These are phyloP conservation scores for Erethizon dorsatum DNA, from an alignment of 2,797 vertebrate genomes.

Conservation along the genomic window DNA sequence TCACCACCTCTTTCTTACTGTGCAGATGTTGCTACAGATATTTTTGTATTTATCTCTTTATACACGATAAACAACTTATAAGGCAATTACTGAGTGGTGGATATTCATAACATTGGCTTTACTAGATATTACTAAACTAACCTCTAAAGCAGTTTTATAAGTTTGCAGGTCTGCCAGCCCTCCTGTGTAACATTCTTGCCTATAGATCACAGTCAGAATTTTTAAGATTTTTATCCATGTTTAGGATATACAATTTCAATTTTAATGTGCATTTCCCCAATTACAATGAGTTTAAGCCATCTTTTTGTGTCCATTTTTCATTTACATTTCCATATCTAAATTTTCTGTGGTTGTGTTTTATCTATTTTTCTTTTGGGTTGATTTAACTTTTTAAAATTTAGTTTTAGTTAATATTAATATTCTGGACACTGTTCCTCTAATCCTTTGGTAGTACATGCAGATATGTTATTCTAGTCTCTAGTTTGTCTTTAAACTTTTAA, in stretches of 20 bases:
- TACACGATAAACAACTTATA: neutral
- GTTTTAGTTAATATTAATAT: neutral
- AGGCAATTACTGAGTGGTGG: no score
- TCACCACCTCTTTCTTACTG: neutral
- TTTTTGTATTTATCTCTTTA: neutral
- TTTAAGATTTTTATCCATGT: neutral
- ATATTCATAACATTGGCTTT: neutral
- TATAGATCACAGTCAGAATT: neutral
- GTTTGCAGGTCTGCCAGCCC: neutral
- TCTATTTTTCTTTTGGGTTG: neutral
- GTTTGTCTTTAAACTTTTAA: neutral
- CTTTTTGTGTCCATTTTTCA: neutral
- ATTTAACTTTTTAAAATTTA: constrained; percentile 5
- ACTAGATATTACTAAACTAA: neutral
- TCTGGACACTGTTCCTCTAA: neutral
- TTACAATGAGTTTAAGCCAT: neutral
- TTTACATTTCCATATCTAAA: neutral
- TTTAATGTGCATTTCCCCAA: neutral
- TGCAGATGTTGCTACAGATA: neutral
- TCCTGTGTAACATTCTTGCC: neutral
- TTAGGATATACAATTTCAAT: constrained; percentile 13
- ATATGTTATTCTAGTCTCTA: neutral
- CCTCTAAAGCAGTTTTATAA: neutral
- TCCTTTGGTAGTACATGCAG: neutral
- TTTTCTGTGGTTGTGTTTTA: neutral